Evolutionary conservation across 2,888 invertebrate genomes (phyloP), one percentile per base, ranked within the genome.

Genomic region (Pachydiplax longipennis): DNA sequence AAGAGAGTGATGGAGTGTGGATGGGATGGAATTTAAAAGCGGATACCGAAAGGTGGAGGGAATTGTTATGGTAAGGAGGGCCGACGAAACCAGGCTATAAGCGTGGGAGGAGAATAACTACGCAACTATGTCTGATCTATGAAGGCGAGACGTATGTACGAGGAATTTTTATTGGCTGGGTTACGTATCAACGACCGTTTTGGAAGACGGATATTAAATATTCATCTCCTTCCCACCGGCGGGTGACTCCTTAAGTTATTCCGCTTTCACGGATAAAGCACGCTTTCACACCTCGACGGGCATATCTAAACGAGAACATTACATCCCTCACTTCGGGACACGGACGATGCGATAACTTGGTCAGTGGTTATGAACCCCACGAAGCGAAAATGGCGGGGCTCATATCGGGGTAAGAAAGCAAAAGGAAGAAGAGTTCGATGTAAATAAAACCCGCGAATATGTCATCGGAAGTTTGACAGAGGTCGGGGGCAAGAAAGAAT

Each of bases 1-100:
- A 87, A 87, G 87, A 87, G 87, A 87, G 87, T 87, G 87, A 87
- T 87, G 87, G 87, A 87, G 87, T 87, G 87, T 40, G 61, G 87
- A 87, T 53, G 87, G 87, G 61, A 61, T 53, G 87, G 87, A 87
- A 87, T 87, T 87, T 61, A 37, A 87, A 65, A 61, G 37, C 61
- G 87, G 31, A 18, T 15, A 53, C 10, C 44, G 61, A 18, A 37
- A 31, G 40, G n/a, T 8, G 31, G 58, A 58, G 58, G 44, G 83
- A 58, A 58, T 73, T 73, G 73, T 73, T 73, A 48, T 35, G 58
- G 65, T 18, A 61, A 37, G 10, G 87, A 22, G 35, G 87, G 61
- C 35, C 73, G n/a, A 22, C 5, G 61, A 61, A 61, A 65, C 87
- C 37, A 61, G n/a, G 73, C 73, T 73, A 73, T 25, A 31, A 31